Evolutionary conservation across 1,140 invertebrate species (phyloP).

Genomic region (Megalopta genalis): DNA sequence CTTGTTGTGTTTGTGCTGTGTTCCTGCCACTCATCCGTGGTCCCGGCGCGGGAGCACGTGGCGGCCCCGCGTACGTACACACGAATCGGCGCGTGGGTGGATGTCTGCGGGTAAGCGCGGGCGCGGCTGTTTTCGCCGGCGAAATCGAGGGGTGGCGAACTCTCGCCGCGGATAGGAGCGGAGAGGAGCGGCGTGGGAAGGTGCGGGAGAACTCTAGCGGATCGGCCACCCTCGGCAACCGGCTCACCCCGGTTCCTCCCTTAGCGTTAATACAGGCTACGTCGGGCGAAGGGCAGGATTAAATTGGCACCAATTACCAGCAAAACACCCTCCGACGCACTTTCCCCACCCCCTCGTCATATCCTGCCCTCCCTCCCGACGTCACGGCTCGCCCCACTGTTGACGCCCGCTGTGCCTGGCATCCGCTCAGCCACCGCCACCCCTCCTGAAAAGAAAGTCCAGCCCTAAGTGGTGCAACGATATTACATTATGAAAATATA

Average conservation of each 20-base stretch:
- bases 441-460: slow-evolving; percentile 61
- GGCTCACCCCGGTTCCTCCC: slow-evolving; percentile 56
- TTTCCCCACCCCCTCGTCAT: slow-evolving; percentile 56
- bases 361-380: slow-evolving; percentile 16
- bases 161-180: slow-evolving; percentile 31
- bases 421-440: slow-evolving; percentile 48
- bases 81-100: slow-evolving; percentile 14
- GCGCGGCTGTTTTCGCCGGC: slow-evolving; percentile 58
- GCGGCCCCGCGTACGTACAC: slow-evolving; percentile 30
- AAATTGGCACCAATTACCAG: slow-evolving; percentile 87
- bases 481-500: slow-evolving; percentile 76
- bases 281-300: slow-evolving; percentile 79
- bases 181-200: slow-evolving; percentile 66
- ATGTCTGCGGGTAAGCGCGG: slow-evolving; percentile 27
- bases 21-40: slow-evolving; percentile 27
- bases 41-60: slow-evolving; percentile 44
- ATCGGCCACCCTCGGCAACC: slow-evolving; percentile 54
- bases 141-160: slow-evolving; percentile 23
- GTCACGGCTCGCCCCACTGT: slow-evolving; percentile 30
- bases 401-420: slow-evolving; percentile 49
- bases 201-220: slow-evolving; percentile 53
- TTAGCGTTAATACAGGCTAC: slow-evolving; percentile 76
- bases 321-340: slow-evolving; percentile 82
- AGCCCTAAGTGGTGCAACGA: slow-evolving; percentile 63
- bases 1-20: slow-evolving; percentile 35